Evolutionary conservation across 2,888 invertebrate species (phyloP).

Genomic region (Andrena hattorfiana): DNA sequence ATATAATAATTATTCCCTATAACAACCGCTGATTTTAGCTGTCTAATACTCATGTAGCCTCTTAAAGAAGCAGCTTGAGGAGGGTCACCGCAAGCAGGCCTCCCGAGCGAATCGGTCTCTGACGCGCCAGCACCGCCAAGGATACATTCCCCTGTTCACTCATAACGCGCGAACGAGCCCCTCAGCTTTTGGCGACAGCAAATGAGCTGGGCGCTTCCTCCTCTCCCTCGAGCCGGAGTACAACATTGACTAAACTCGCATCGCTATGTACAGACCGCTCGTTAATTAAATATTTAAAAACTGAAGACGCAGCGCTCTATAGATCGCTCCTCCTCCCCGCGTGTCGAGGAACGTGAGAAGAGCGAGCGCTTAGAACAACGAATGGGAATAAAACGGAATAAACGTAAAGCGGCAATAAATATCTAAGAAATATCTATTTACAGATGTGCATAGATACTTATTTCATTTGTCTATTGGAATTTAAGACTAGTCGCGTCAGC

Average conservation of each 20-base stretch:
- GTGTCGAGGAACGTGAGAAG: neutral
- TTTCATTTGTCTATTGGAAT: conserved; percentile 18
- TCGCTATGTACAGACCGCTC: conserved; percentile 75
- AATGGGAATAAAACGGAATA: neutral
- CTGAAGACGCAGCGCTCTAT: conserved; percentile 30
- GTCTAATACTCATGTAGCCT: too few species aligned
- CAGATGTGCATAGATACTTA: neutral
- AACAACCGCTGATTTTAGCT: too few species aligned
- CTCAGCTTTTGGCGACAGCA: conserved; percentile 36
- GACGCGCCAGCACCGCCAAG: conserved; percentile 83
- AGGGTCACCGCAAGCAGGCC: conserved; percentile 88
- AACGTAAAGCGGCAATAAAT: neutral
- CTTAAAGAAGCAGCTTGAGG: conserved; percentile 93
- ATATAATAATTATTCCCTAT: too few species aligned
- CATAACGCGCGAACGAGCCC: conserved; percentile 75
- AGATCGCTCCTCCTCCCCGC: neutral
- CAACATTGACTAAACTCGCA: too few species aligned
- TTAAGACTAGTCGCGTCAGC: conserved; percentile 70
- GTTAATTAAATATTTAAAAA: conserved; percentile 48
- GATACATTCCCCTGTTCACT: conserved; percentile 86
- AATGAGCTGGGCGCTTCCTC: too few species aligned
- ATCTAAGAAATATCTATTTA: neutral
- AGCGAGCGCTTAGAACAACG: neutral
- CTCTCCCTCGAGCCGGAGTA: too few species aligned
- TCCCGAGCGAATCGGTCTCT: conserved; percentile 86